Evolutionary conservation across 2,113 vertebrate genomes (phyloP).

Genomic region (Ammodytes dubius): DNA sequence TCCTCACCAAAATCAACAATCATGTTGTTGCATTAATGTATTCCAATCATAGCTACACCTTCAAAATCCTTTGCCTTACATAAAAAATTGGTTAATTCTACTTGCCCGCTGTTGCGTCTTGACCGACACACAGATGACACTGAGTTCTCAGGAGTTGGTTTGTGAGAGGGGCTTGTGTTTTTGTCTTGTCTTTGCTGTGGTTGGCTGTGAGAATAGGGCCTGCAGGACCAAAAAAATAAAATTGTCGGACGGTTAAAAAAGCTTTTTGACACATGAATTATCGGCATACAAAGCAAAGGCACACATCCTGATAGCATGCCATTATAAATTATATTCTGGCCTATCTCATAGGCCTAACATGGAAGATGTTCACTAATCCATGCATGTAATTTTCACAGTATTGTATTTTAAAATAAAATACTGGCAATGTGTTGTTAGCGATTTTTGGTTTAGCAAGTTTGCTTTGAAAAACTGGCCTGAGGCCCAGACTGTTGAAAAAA

Average conservation of each 20-base stretch:
- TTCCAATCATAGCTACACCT: background rate
- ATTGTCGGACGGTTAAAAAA: background rate
- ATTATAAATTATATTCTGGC: background rate
- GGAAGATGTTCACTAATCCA: background rate
- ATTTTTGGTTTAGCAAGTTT: no score
- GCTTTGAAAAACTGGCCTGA: no score
- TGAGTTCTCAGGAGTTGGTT: background rate
- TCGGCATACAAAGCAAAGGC: background rate
- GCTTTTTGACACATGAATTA: constrained; percentile 9
- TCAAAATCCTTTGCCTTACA: background rate
- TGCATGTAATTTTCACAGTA: background rate
- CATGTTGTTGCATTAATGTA: background rate
- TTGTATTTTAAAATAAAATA: background rate
- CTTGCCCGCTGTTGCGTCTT: background rate
- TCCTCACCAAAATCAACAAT: background rate
- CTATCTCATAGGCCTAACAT: background rate
- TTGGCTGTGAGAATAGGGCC: constrained; percentile 1
- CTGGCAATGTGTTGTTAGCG: no score
- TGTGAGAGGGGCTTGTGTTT: background rate
- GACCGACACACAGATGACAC: background rate
- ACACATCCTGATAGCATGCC: background rate
- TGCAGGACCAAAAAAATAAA: background rate
- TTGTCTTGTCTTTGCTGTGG: background rate
- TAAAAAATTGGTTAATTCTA: background rate
- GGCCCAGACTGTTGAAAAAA: no score